Evolutionary conservation across 2,888 invertebrate species (phyloP).

Genomic region (Polymixis flavicincta): DNA sequence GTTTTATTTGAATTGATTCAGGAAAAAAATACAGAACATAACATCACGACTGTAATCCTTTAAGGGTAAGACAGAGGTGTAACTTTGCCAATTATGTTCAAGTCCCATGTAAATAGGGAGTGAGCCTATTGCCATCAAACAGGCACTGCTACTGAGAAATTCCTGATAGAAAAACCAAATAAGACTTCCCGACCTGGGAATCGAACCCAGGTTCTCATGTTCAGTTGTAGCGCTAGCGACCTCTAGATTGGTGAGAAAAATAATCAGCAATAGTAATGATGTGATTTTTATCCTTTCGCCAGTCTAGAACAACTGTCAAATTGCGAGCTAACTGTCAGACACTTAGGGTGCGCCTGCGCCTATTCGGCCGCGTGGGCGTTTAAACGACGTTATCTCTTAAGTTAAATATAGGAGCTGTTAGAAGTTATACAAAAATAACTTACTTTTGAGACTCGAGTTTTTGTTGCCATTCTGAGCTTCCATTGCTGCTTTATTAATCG

Average conservation of each 20-base stretch:
- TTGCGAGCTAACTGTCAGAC: too few relatives aligned
- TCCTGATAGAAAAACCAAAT: background rate
- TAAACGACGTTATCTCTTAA: too few relatives aligned
- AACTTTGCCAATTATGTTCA: background rate
- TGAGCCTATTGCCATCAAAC: background rate
- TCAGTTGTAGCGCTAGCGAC: background rate
- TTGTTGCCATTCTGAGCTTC: slow-evolving; percentile 76
- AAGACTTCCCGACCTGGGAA: background rate
- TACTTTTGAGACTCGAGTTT: slow-evolving; percentile 79
- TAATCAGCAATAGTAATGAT: background rate
- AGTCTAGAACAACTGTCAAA: too few relatives aligned
- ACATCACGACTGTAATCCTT: background rate
- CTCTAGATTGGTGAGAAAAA: background rate
- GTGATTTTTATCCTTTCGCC: too few relatives aligned
- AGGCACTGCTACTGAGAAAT: background rate
- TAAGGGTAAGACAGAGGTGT: background rate
- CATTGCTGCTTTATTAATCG: slow-evolving; percentile 76
- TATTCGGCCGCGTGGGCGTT: too few relatives aligned
- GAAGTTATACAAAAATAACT: slow-evolving; percentile 47
- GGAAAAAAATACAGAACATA: background rate
- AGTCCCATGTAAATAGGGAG: background rate
- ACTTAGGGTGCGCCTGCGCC: too few relatives aligned
- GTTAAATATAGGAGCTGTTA: too few relatives aligned
- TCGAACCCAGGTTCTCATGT: background rate
- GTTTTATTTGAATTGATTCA: background rate